Percentiles rank a stretch among this genome's conserved stretches.
Evolutionary conservation across 2,113 vertebrate species (phyloP).

Genomic region (Nansenia antarctica): DNA sequence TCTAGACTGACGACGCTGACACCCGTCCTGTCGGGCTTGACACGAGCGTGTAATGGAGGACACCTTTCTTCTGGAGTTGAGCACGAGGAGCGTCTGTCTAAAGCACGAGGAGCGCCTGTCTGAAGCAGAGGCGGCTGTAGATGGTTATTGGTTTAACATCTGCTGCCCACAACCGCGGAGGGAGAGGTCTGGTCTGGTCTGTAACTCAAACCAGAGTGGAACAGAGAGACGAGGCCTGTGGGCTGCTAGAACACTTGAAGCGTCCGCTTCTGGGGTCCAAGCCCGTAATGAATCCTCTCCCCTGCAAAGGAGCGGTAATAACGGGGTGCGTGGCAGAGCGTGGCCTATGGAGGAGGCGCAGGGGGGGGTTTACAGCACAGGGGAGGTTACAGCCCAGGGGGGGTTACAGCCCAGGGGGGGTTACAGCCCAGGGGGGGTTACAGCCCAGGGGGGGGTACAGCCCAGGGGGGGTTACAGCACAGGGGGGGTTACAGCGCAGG

Average conservation of each 20-base stretch:
- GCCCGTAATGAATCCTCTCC: conserved; percentile 39
- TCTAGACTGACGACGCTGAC: conserved; percentile 10
- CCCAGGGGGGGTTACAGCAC: not conserved
- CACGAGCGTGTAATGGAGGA: conserved; percentile 29
- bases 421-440: no score
- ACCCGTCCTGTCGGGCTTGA: conserved; percentile 23
- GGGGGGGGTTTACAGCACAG: conserved; percentile 5
- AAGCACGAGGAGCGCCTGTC: no score
- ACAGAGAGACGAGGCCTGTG: conserved; percentile 6
- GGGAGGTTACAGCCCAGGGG: conserved; percentile 14
- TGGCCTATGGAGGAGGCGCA: not conserved
- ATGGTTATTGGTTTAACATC: conserved; percentile 51
- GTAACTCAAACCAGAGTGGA: conserved; percentile 37
- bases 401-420: no score
- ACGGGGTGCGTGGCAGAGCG: conserved; percentile 28
- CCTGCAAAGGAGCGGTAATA: conserved; percentile 41
- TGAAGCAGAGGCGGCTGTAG: not conserved
- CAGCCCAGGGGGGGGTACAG: conserved; percentile 6
- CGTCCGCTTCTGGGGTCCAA: conserved; percentile 19
- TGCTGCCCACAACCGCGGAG: conserved; percentile 41
- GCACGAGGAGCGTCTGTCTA: conserved; percentile 1
- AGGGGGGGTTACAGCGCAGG: conserved; percentile 1
- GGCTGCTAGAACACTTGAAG: conserved; percentile 46
- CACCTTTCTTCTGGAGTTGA: conserved; percentile 2
- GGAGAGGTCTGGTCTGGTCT: not conserved